phyloP scores from a whole-genome alignment of 2,113 vertebrate genomes.

The Astur gentilis region DNA sequence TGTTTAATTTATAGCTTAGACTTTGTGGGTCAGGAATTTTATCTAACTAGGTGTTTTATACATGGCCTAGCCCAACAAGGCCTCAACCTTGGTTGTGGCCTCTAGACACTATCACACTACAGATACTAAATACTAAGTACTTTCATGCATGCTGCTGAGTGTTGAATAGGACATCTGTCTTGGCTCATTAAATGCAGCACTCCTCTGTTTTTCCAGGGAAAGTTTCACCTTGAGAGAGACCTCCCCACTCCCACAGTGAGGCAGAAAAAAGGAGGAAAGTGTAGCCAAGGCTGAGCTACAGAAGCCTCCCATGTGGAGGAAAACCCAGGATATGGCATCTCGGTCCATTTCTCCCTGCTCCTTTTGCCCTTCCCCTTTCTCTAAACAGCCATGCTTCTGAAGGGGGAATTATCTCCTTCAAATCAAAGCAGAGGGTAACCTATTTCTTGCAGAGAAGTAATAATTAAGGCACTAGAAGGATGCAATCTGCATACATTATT shows the following conservation, averaged over 20 bases:
- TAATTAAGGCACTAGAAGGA: conserved; percentile 77
- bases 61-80: conserved; percentile 21
- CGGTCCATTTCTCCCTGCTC: background rate
- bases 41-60: conserved; percentile 47
- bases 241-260: background rate
- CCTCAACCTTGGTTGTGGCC: conserved; percentile 21
- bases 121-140: conserved; percentile 27
- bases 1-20: conserved; percentile 36
- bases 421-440: conserved; percentile 75
- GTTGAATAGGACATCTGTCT: conserved; percentile 32
- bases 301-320: background rate
- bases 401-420: conserved; percentile 63
- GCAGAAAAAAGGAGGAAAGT: background rate
- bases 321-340: background rate
- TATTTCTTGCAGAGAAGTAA: conserved; percentile 74
- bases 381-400: background rate
- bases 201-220: conserved; percentile 24
- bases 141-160: background rate
- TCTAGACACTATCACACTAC: background rate
- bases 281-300: background rate
- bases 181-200: conserved; percentile 53
- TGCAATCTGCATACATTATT: conserved; percentile 82
- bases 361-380: conserved; percentile 9
- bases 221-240: conserved; percentile 43
- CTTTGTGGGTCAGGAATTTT: conserved; percentile 16